Percentiles rank a stretch among this genome's conserved stretches.
These are phyloP conservation scores for Probaryconus sp. DNA, from an alignment of 1,140 invertebrate species.

Conservation along the genomic window DNA sequence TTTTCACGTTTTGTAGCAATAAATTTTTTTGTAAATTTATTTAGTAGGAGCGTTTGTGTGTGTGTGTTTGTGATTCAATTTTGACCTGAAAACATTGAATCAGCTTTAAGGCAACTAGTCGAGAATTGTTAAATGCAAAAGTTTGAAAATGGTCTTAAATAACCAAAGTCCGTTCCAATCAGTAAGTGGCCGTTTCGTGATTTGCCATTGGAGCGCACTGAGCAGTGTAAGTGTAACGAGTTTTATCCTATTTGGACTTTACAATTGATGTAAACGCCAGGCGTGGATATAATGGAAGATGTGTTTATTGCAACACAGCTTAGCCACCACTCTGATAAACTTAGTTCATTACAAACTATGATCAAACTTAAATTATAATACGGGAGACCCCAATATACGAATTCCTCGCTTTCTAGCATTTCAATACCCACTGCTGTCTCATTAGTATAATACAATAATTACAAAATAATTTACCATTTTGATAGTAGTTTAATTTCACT, in stretches of 20 bases:
- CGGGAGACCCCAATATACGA: conserved; percentile 42
- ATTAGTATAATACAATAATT: conserved; percentile 13
- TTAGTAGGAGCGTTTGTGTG: too few relatives aligned
- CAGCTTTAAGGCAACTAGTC: conserved; percentile 32
- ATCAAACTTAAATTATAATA: conserved; percentile 54
- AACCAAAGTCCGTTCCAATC: conserved; percentile 41
- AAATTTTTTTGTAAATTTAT: too few relatives aligned
- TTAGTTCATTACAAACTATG: conserved; percentile 41
- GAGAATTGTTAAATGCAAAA: conserved; percentile 40
- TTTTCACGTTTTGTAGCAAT: too few relatives aligned
- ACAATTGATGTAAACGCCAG: conserved; percentile 35
- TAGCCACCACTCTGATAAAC: conserved; percentile 20
- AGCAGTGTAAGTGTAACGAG: conserved; percentile 10
- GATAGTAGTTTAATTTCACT: neutral
- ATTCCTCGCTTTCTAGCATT: conserved; percentile 33
- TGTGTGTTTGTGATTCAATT: conserved; percentile 30
- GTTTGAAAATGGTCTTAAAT: conserved; percentile 51
- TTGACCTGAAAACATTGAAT: neutral
- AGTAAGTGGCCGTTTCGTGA: conserved; percentile 23
- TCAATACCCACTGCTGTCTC: conserved; percentile 34
- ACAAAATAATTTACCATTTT: conserved; percentile 3
- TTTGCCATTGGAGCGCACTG: conserved; percentile 1
- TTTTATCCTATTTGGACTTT: conserved; percentile 39
- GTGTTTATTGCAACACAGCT: conserved; percentile 25
- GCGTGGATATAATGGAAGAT: conserved; percentile 16